phyloP scores from a whole-genome alignment of 1,140 invertebrate species.

The Panagrolaimus sp. region DNA sequence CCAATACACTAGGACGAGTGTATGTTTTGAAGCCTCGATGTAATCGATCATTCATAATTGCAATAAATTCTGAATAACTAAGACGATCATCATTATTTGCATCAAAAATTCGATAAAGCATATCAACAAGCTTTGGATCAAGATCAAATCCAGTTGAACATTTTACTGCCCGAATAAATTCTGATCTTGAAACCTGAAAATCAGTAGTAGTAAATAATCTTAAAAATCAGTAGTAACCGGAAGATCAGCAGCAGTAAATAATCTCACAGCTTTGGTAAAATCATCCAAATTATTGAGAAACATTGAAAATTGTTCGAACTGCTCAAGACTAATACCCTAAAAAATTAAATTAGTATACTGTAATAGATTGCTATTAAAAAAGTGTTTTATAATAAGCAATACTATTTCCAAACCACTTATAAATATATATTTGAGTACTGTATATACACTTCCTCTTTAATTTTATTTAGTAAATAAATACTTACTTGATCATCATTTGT shows the following conservation, averaged over 20 bases:
- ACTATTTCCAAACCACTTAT: too few relatives aligned
- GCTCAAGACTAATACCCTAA: slow-evolving; percentile 80
- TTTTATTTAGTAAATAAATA: slow-evolving; percentile 22
- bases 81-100: slow-evolving; percentile 92
- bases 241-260: slow-evolving; percentile 91
- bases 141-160: slow-evolving; percentile 85
- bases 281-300: slow-evolving; percentile 95
- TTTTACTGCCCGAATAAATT: slow-evolving; percentile 87
- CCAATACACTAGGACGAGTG: slow-evolving; percentile 66
- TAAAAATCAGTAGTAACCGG: too few relatives aligned
- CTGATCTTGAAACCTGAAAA: slow-evolving; percentile 88
- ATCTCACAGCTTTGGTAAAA: slow-evolving; percentile 82
- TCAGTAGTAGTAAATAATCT: too few relatives aligned
- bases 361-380: too few relatives aligned
- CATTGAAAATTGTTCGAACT: slow-evolving; percentile 90
- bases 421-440: too few relatives aligned
- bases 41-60: slow-evolving; percentile 92
- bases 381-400: too few relatives aligned
- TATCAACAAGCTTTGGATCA: slow-evolving; percentile 77
- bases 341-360: too few relatives aligned
- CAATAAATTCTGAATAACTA: slow-evolving; percentile 94
- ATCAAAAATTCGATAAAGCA: slow-evolving; percentile 94
- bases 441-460: neutral
- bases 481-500: slow-evolving; percentile 53
- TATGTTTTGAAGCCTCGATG: slow-evolving; percentile 77